Conservation (phyloP, 2,888 invertebrate genomes). For the Orchestes rusci region DNA sequence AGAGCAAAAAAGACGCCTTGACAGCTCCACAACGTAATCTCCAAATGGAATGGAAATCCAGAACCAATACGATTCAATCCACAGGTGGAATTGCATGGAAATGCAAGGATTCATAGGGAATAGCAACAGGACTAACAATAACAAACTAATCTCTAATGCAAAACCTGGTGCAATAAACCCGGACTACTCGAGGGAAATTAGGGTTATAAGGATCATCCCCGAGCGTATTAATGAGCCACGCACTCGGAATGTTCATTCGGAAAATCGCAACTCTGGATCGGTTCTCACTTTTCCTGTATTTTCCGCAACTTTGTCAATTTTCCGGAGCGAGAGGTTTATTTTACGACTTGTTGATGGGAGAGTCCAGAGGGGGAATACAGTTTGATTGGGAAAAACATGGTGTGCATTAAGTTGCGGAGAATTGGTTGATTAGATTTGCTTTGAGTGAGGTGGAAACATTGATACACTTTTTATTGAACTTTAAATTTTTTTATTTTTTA, state of each 20-base stretch:
- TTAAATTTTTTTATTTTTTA: too few species aligned
- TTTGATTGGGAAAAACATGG: neutral
- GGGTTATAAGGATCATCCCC: constrained; percentile 17
- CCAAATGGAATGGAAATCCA: too few species aligned
- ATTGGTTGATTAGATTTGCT: too few species aligned
- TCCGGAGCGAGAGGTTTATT: constrained; percentile 6
- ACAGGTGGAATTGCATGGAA: constrained; percentile 14
- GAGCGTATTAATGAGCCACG: constrained; percentile 19
- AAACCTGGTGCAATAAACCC: constrained; percentile 30
- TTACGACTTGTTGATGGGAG: constrained; percentile 10
- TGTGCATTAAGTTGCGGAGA: neutral
- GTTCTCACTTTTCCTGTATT: constrained; percentile 15
- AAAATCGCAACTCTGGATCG: constrained; percentile 18
- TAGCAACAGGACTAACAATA: constrained; percentile 22
- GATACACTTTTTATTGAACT: too few species aligned
- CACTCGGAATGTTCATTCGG: constrained; percentile 16
- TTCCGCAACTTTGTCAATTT: constrained; percentile 18
- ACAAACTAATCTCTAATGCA: constrained; percentile 23
- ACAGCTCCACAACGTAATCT: too few species aligned
- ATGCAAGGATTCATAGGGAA: constrained; percentile 20
- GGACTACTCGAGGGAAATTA: constrained; percentile 36
- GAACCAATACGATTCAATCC: too few species aligned
- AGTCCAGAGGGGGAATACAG: neutral
- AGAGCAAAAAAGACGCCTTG: too few species aligned
- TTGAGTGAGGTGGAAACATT: too few species aligned